These are phyloP conservation scores for Amphibalanus amphitrite DNA, from an alignment of 1,140 invertebrate species.

Conservation along the genomic window DNA sequence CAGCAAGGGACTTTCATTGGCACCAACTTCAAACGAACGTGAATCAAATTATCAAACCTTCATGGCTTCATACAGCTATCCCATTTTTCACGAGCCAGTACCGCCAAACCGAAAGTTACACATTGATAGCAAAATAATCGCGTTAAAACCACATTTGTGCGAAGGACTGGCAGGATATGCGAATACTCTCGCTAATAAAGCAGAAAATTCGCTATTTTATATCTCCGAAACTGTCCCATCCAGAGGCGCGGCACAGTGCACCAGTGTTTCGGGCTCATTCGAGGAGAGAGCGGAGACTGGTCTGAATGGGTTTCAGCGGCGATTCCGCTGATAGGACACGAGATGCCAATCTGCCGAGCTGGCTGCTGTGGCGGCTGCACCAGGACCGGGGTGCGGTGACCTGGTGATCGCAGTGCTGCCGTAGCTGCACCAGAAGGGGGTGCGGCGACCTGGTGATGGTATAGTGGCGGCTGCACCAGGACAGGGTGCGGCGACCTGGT, in stretches of 20 bases:
- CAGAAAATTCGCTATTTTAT: background rate
- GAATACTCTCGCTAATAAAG: background rate
- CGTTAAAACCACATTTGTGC: background rate
- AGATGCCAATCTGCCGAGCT: background rate
- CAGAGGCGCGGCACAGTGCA: background rate
- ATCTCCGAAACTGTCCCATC: background rate
- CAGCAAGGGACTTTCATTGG: background rate
- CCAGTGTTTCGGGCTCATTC: background rate
- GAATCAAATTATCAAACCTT: background rate
- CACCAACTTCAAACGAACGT: background rate
- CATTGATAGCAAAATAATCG: background rate
- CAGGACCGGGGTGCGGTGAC: no score
- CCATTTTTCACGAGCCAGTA: background rate
- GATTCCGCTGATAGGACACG: background rate
- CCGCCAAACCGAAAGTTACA: background rate
- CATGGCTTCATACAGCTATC: background rate
- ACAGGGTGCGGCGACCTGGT: no score
- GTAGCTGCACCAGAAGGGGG: no score
- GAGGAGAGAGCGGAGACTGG: background rate
- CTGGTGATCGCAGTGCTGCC: no score
- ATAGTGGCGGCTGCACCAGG: no score
- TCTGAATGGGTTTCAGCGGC: background rate
- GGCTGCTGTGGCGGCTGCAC: background rate
- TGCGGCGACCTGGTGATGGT: no score
- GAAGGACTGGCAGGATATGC: background rate